phyloP scores from a whole-genome alignment of 2,113 vertebrate genomes.

The Boleophthalmus pectinirostris region DNA sequence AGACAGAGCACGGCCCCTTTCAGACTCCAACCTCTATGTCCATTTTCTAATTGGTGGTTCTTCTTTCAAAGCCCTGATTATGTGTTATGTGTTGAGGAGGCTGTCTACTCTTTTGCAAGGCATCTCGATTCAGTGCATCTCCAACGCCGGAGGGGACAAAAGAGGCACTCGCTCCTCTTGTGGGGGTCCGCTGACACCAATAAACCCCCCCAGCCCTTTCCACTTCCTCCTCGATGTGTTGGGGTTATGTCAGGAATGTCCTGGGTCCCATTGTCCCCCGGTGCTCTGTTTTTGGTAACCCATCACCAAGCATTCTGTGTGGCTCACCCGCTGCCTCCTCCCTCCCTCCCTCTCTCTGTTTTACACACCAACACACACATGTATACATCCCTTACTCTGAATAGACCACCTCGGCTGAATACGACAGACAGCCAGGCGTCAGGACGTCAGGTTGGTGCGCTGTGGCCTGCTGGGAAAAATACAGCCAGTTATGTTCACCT shows the following conservation, averaged over 20 bases:
- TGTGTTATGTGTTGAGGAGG: constrained; percentile 63
- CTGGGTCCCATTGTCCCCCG: constrained; percentile 71
- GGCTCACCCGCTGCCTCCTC: constrained; percentile 52
- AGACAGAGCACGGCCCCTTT: constrained; percentile 40
- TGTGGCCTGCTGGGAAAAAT: constrained; percentile 48
- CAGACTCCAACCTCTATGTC: constrained; percentile 53
- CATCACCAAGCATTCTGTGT: constrained; percentile 73
- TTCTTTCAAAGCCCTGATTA: constrained; percentile 68
- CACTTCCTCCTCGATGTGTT: constrained; percentile 76
- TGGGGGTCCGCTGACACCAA: constrained; percentile 74
- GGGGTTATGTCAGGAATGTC: constrained; percentile 81
- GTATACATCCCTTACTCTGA: constrained; percentile 64
- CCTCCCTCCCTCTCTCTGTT: constrained; percentile 64
- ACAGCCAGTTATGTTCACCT: constrained; percentile 73
- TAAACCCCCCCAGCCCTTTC: constrained; percentile 67
- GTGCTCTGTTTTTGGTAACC: constrained; percentile 78
- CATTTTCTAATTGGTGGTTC: constrained; percentile 76
- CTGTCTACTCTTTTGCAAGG: constrained; percentile 62
- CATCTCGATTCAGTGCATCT: constrained; percentile 72
- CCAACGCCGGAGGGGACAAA: constrained; percentile 73
- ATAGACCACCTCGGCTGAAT: constrained; percentile 78
- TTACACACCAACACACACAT: constrained; percentile 45
- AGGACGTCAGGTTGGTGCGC: constrained; percentile 71
- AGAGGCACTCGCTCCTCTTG: constrained; percentile 70
- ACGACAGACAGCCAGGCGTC: constrained; percentile 78